Evolutionary conservation across 2,113 vertebrate genomes (phyloP), one percentile per base, ranked within the genome.

Genomic region (Psittacara wagleri): DNA sequence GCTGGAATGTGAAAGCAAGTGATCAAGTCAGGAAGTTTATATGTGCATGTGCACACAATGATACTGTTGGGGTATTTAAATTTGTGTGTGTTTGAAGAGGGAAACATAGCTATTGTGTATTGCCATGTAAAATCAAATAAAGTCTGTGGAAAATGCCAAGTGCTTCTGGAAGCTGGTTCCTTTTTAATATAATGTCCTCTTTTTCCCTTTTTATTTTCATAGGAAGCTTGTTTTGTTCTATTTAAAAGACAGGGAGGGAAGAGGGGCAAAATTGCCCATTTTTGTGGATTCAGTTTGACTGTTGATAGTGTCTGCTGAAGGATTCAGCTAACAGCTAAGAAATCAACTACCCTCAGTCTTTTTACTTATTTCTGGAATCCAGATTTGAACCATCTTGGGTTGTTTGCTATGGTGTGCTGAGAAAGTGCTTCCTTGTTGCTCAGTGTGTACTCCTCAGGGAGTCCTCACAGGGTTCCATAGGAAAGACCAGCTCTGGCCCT

Each of bases 91-190:
- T 86, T 63, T 67, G 94, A 89, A 87, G 95, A 94, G 74, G 90
- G 79, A 75, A 78, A 13, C 8, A 0, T 79, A 77, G 92, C 77
- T 95, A 61, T 92, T 97, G 90, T 96, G 90, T 97, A 97, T 97
- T 97, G 90, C 91, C 92, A 89, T 94, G 91, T 94, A 80, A 97
- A 95, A 97, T 67, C 88, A 87, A 98, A 98, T 98, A 98, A 98
- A 98, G 78, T 96, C 91, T 95, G 64, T 80, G 95, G 86, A 95
- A 97, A 95, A 82, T 61, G 44, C 84, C 72, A 90, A 29, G 33
- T 94, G 78, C 43, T 94, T 92, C 41, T 93, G 70, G 57, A n/a
- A 87, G 33, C 55, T 51, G 17, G 8, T 74, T 88, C 54, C 20
- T 90, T 76, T 74, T 8, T 57, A 43, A 63, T 5, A 11, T 13